phyloP scores from a whole-genome alignment of 2,888 invertebrate genomes.

The Tetramorium bicarinatum region DNA sequence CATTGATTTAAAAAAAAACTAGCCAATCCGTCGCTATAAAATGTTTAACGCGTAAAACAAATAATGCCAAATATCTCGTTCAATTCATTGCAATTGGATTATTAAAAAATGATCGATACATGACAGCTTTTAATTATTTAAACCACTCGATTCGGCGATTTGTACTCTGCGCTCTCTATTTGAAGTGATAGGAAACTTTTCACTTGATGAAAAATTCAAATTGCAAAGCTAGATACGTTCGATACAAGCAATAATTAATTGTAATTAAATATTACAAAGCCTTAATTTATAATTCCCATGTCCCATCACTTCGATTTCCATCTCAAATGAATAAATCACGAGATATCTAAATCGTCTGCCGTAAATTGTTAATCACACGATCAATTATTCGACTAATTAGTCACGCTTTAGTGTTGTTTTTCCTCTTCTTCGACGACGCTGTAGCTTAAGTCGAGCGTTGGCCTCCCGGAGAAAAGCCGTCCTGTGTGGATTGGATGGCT shows the following conservation, averaged over 20 bases:
- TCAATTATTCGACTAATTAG: slow-evolving; percentile 6
- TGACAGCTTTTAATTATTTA: background rate
- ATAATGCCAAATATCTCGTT: background rate
- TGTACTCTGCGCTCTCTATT: background rate
- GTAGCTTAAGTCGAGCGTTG: background rate
- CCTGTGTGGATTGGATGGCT: background rate
- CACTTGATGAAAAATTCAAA: background rate
- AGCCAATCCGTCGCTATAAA: background rate
- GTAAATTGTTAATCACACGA: background rate
- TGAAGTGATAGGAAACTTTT: background rate
- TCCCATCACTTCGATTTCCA: background rate
- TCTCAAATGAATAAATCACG: background rate
- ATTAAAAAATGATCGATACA: background rate
- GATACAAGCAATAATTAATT: background rate
- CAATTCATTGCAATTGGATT: background rate
- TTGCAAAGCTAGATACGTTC: background rate
- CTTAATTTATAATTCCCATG: background rate
- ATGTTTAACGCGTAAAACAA: background rate
- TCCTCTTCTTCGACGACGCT: background rate
- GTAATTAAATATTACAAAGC: background rate
- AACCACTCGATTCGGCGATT: background rate
- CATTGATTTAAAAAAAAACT: background rate
- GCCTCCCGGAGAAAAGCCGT: background rate
- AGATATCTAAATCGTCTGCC: background rate
- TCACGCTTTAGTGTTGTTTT: background rate